Evolutionary conservation across 2,113 vertebrate genomes (phyloP).

Genomic region (Alligator mississippiensis): DNA sequence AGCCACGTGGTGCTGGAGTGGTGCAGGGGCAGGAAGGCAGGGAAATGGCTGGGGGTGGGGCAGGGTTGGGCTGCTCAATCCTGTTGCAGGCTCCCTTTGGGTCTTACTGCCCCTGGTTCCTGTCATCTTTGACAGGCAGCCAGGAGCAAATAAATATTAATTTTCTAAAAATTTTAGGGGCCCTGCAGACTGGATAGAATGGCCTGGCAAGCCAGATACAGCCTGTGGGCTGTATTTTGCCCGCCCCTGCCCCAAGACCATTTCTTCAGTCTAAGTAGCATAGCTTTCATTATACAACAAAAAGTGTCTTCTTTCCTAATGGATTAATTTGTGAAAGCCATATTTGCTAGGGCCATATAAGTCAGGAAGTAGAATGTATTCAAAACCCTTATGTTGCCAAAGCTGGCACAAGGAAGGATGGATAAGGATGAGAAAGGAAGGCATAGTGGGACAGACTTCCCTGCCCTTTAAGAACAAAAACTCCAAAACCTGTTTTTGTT

Average conservation of each 20-base stretch:
- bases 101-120: too few relatives aligned
- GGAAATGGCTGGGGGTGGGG: too few relatives aligned
- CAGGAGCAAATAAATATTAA: too few relatives aligned
- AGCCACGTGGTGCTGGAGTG: too few relatives aligned
- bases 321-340: not conserved
- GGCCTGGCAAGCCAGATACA: too few relatives aligned
- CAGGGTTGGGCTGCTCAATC: too few relatives aligned
- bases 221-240: too few relatives aligned
- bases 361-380: not conserved
- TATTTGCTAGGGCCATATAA: not conserved
- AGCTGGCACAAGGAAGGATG: fast-evolving
- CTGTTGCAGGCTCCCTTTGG: too few relatives aligned
- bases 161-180: too few relatives aligned
- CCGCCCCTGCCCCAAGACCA: not conserved
- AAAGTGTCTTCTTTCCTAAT: not conserved
- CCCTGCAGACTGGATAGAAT: too few relatives aligned
- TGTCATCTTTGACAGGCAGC: too few relatives aligned
- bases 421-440: not conserved
- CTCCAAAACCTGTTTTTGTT: not conserved
- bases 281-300: not conserved
- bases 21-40: too few relatives aligned
- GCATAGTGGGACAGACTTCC: fast-evolving
- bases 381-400: not conserved
- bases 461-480: not conserved
- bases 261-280: not conserved